Conservation (phyloP, 2,113 vertebrate species). For the Muntiacus muntjak region DNA sequence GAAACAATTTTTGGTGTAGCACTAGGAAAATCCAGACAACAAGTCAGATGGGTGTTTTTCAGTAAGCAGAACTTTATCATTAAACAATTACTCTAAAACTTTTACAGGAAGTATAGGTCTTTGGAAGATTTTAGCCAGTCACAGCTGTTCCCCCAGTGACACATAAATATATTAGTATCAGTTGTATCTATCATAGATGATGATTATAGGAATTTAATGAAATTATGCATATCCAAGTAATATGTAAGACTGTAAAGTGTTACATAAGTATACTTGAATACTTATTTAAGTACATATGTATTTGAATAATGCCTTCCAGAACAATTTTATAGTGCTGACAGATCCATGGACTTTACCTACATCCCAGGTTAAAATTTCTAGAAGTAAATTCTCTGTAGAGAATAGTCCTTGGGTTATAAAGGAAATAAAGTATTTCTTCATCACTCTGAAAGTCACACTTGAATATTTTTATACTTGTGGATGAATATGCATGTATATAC, state of each 20-base stretch:
- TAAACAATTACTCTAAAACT: background rate
- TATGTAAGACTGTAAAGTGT: background rate
- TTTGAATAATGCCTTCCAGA: background rate
- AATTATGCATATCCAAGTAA: background rate
- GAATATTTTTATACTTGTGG: background rate
- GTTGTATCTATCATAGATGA: background rate
- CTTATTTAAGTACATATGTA: background rate
- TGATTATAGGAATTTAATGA: background rate
- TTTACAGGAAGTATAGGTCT: background rate
- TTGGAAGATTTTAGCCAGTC: background rate
- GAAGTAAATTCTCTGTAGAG: background rate
- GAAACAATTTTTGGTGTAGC: constrained; percentile 92
- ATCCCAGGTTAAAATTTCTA: background rate
- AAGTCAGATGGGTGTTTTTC: constrained; percentile 5
- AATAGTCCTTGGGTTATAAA: constrained; percentile 6
- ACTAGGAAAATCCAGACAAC: constrained; percentile 77
- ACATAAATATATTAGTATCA: background rate
- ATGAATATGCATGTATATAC: background rate
- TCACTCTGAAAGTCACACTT: background rate
- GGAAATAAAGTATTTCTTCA: background rate
- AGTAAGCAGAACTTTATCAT: background rate
- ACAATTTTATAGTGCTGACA: background rate
- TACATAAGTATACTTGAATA: background rate
- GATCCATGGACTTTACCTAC: background rate
- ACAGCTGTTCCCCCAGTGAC: background rate